Evolutionary conservation across 2,113 vertebrate genomes (phyloP).

Genomic region (Prochilodus magdalenae): DNA sequence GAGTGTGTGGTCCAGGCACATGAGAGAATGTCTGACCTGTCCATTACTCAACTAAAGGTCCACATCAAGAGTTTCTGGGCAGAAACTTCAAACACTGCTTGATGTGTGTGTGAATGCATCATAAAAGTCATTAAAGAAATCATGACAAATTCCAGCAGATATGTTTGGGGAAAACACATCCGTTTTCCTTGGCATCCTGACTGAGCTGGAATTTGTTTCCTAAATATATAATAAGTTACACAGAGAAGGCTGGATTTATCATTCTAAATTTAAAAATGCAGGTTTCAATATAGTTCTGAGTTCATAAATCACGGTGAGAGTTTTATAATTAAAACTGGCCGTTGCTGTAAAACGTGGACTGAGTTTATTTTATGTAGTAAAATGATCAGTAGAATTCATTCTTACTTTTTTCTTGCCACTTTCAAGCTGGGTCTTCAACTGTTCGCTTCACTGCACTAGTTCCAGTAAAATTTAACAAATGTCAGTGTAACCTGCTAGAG

Average conservation of each 20-base stretch:
- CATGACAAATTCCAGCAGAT: not conserved
- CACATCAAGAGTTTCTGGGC: not conserved
- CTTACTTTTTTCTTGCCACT: too few species aligned
- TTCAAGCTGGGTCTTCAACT: too few species aligned
- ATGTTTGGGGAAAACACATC: not conserved
- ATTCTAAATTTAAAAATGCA: not conserved
- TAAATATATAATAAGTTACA: not conserved
- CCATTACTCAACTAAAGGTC: not conserved
- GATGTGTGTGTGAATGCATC: not conserved
- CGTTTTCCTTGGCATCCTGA: not conserved
- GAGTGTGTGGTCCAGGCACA: conserved; percentile 13
- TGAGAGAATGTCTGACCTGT: not conserved
- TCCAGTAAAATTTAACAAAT: not conserved
- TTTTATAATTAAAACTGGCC: not conserved
- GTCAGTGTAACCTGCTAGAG: too few species aligned
- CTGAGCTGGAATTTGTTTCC: too few species aligned
- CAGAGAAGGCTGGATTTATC: not conserved
- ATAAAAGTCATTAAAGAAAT: not conserved
- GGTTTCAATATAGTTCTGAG: not conserved
- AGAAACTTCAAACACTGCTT: conserved; percentile 2
- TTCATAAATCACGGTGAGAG: not conserved
- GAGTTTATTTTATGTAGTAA: too few species aligned
- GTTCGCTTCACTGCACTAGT: too few species aligned
- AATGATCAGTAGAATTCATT: too few species aligned
- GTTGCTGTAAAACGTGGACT: not conserved